Base-by-base conservation (phyloP, 2,888 invertebrate genomes). In the Chirona hameri region DNA sequence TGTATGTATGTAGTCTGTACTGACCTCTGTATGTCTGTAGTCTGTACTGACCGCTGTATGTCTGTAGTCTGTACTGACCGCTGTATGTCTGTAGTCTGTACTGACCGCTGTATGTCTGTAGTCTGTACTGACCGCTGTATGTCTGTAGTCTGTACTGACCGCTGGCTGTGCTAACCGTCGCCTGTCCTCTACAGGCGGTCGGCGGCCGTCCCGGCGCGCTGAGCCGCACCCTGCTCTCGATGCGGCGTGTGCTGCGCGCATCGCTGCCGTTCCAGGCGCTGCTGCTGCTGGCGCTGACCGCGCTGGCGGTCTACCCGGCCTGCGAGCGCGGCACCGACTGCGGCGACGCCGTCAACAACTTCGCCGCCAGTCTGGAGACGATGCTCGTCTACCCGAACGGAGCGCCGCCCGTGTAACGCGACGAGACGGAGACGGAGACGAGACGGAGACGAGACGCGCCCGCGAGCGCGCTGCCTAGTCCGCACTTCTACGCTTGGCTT, bases 191-290 rank as follows among this genome's bases (percentile, higher is more conserved):
- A 21, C 57, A 57, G 57, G 57, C 7, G 57, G 57, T 57, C 21
- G 57, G 92, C 90, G 65, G 65, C 57, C 57, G 65, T 15, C n/a
- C 65, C 14, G 15, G 69, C 14, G n/a, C 15, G 29, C 69, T 69
- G 69, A 29, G 69, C 0, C 69, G 69, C 29, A 27, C 29, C 15
- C 69, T 69, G 69, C 69, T 69, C 29, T 29, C 76, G 7, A 0
- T 80, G 46, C 57, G 82, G n/a, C 69, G 82, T 15, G 82, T 21
- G 39, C n/a, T 82, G 76, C 46, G 46, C n/a, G 76, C 80, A 12
- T 27, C 82, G 31, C 82, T 82, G 82, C 82, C 82, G 4, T n/a
- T 82, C 27, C 82, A 82, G 76, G 82, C 82, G 72, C 72, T 82
- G 76, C 69, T 82, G 82, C 82, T 82, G 48, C 80, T 82, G 69